Evolutionary conservation across 1,140 invertebrate genomes (phyloP).

Genomic region (Ceratina australensis): DNA sequence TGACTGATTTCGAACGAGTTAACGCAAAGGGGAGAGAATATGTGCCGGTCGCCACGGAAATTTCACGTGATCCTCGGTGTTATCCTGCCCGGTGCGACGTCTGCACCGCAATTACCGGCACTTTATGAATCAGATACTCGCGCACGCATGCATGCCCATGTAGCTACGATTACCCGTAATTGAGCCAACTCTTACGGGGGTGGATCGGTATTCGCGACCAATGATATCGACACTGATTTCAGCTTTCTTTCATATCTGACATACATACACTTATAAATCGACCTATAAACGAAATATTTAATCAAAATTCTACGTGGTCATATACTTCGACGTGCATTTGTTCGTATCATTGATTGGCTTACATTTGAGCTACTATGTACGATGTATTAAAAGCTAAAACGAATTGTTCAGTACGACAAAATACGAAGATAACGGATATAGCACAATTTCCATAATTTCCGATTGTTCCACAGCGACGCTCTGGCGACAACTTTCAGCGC

Average conservation of each 20-base stretch:
- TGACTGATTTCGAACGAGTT: conserved; percentile 9
- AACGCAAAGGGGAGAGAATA: conserved; percentile 22
- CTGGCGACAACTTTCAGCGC: conserved; percentile 93
- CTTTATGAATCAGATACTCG: conserved; percentile 70
- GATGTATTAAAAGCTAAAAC: too few species aligned
- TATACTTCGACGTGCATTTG: too few species aligned
- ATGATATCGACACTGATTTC: conserved; percentile 52
- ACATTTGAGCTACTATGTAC: not conserved
- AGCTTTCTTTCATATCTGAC: conserved; percentile 9
- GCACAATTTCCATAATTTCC: conserved; percentile 61
- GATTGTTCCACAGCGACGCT: conserved; percentile 83
- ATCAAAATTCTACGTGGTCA: too few species aligned
- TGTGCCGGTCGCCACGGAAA: conserved; percentile 63
- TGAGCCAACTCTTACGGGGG: conserved; percentile 76
- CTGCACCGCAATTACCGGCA: conserved; percentile 72
- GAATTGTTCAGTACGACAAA: not conserved
- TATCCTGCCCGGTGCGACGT: conserved; percentile 70
- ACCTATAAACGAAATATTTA: not conserved
- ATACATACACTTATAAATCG: not conserved
- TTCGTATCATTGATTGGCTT: not conserved
- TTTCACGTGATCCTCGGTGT: conserved; percentile 73
- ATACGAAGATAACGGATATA: conserved; percentile 39
- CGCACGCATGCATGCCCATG: conserved; percentile 52
- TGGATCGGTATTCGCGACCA: conserved; percentile 63
- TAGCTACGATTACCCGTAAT: conserved; percentile 73